Percentiles rank a stretch among this genome's conserved stretches.
phyloP scores from a whole-genome alignment of 2,797 vertebrate species.

The Benthosema pterotum region DNA sequence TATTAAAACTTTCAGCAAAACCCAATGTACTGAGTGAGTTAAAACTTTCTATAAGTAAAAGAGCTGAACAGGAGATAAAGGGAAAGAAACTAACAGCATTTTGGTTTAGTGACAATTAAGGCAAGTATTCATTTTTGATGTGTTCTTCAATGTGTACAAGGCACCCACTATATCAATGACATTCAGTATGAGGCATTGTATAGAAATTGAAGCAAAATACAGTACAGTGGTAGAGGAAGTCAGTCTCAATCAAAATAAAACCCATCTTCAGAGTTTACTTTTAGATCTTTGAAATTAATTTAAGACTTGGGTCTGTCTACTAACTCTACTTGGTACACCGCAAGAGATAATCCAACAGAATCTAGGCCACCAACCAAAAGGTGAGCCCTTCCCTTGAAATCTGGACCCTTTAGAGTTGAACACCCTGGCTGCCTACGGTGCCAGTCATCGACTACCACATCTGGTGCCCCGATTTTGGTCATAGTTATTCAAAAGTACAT shows the following conservation, averaged over 20 bases:
- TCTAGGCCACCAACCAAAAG: not conserved
- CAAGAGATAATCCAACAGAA: not conserved
- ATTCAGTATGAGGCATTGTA: conserved; percentile 34
- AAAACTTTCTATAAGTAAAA: not conserved
- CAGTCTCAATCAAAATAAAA: conserved; percentile 15
- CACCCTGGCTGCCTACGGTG: not conserved
- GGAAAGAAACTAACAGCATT: conserved; percentile 30
- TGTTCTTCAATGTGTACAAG: conserved; percentile 65
- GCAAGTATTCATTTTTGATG: conserved; percentile 63
- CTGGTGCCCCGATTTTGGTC: too few relatives aligned
- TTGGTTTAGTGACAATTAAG: conserved; percentile 70
- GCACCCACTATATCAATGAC: conserved; percentile 50
- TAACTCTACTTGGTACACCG: not conserved
- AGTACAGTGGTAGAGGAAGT: conserved; percentile 19
- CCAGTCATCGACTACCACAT: not conserved
- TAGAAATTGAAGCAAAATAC: conserved; percentile 47
- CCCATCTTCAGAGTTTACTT: not conserved
- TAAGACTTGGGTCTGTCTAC: not conserved
- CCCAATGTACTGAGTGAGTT: not conserved
- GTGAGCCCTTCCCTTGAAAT: not conserved
- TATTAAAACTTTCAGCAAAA: conserved; percentile 4
- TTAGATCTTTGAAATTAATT: conserved; percentile 11
- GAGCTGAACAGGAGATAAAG: conserved; percentile 24
- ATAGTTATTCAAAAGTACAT: too few relatives aligned
- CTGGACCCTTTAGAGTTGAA: not conserved